phyloP scores from a whole-genome alignment of 1,140 invertebrate species.

The Leptinotarsa defecta region DNA sequence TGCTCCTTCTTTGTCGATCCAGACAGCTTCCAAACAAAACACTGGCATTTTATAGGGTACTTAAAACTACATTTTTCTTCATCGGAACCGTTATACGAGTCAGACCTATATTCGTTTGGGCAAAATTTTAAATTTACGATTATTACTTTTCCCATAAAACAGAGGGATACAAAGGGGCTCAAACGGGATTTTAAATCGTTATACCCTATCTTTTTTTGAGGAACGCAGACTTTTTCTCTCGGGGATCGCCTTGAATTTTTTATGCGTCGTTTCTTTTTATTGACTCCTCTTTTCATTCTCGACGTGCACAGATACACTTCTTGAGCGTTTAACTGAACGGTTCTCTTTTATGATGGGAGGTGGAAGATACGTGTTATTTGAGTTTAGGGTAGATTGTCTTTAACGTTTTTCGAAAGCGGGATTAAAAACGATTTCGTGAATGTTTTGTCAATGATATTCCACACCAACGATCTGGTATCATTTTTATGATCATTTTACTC shows the following conservation, averaged over 20 bases:
- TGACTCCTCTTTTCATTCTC: background rate
- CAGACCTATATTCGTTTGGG: background rate
- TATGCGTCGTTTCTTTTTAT: conserved; percentile 6
- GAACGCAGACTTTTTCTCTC: background rate
- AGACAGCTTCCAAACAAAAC: background rate
- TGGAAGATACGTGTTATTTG: background rate
- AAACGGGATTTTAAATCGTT: conserved; percentile 2
- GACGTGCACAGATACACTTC: background rate
- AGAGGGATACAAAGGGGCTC: conserved; percentile 1
- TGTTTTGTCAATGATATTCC: too few relatives aligned
- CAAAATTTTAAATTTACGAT: conserved; percentile 7
- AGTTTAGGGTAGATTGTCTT: background rate
- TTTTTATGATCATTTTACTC: too few relatives aligned
- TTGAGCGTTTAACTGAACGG: background rate
- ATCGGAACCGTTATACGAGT: background rate
- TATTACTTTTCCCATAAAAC: background rate
- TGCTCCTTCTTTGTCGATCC: background rate
- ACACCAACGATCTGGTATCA: too few relatives aligned
- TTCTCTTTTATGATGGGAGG: background rate
- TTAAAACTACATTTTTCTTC: background rate
- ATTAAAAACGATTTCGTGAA: background rate
- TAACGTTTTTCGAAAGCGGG: background rate
- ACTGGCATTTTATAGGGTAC: background rate
- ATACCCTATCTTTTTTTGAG: background rate
- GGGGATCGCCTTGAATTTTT: background rate